Evolutionary conservation across 2,888 invertebrate genomes (phyloP).

Genomic region (Hydroisotoma schaefferi): DNA sequence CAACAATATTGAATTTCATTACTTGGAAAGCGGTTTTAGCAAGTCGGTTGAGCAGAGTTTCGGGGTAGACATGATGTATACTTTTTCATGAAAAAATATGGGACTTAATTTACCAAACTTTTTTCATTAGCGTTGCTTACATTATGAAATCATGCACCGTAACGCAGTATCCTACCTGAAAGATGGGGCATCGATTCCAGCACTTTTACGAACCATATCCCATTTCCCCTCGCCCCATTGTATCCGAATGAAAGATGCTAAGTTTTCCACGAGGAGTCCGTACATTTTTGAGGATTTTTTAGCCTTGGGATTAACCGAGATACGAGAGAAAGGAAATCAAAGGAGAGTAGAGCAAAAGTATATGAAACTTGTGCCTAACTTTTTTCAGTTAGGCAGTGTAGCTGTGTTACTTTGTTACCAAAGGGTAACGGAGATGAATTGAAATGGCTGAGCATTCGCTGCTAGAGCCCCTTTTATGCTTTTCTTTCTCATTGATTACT

Average conservation of each 20-base stretch:
- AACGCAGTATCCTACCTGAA: too few relatives aligned
- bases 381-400: too few relatives aligned
- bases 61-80: slow-evolving; percentile 90
- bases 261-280: slow-evolving; percentile 88
- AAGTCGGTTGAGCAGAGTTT: slow-evolving; percentile 77
- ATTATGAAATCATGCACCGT: background rate
- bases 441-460: too few relatives aligned
- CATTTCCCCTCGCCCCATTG: slow-evolving; percentile 93
- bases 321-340: too few relatives aligned
- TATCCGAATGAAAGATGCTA: slow-evolving; percentile 85
- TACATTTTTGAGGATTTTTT: too few relatives aligned
- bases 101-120: slow-evolving; percentile 56
- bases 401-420: too few relatives aligned
- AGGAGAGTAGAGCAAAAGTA: too few relatives aligned
- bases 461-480: too few relatives aligned
- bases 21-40: slow-evolving; percentile 84
- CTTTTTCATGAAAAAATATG: slow-evolving; percentile 56
- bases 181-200: slow-evolving; percentile 80
- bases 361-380: too few relatives aligned
- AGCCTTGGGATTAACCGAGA: too few relatives aligned
- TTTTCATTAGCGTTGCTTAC: slow-evolving; percentile 40
- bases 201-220: slow-evolving; percentile 82
- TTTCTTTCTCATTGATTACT: too few relatives aligned
- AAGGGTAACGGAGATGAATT: too few relatives aligned
- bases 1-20: slow-evolving; percentile 37